phyloP scores from a whole-genome alignment of 2,113 vertebrate species.

The Electrona antarctica region DNA sequence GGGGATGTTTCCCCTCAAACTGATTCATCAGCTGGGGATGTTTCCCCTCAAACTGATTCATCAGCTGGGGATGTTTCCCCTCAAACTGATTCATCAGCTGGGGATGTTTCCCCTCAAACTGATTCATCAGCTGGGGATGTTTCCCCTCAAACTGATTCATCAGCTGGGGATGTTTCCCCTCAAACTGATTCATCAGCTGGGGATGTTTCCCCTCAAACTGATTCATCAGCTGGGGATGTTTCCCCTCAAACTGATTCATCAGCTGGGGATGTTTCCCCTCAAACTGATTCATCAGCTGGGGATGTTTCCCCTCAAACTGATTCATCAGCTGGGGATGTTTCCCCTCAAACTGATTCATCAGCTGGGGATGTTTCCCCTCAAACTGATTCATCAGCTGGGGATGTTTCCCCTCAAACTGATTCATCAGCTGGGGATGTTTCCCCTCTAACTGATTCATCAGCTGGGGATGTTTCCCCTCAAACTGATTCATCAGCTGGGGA shows the following conservation, averaged over 20 bases:
- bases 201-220: slow-evolving; percentile 42
- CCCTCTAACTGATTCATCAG: slow-evolving; percentile 36
- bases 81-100: slow-evolving; percentile 37
- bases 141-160: slow-evolving; percentile 43
- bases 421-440: slow-evolving; percentile 44
- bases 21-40: slow-evolving; percentile 40
- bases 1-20: slow-evolving; percentile 43
- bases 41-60: slow-evolving; percentile 43
- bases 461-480: slow-evolving; percentile 45
- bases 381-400: slow-evolving; percentile 30
- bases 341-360: slow-evolving; percentile 38
- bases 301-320: slow-evolving; percentile 43
- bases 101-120: slow-evolving; percentile 44
- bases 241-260: slow-evolving; percentile 40
- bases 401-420: slow-evolving; percentile 44
- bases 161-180: slow-evolving; percentile 40
- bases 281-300: slow-evolving; percentile 29
- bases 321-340: slow-evolving; percentile 47
- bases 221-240: slow-evolving; percentile 44
- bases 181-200: slow-evolving; percentile 33
- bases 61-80: slow-evolving; percentile 37
- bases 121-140: slow-evolving; percentile 41
- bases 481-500: slow-evolving; percentile 32
- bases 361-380: slow-evolving; percentile 45
- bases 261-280: slow-evolving; percentile 43